Evolutionary conservation across 2,113 vertebrate species (phyloP).

Genomic region (Cheirogaleus medius): DNA sequence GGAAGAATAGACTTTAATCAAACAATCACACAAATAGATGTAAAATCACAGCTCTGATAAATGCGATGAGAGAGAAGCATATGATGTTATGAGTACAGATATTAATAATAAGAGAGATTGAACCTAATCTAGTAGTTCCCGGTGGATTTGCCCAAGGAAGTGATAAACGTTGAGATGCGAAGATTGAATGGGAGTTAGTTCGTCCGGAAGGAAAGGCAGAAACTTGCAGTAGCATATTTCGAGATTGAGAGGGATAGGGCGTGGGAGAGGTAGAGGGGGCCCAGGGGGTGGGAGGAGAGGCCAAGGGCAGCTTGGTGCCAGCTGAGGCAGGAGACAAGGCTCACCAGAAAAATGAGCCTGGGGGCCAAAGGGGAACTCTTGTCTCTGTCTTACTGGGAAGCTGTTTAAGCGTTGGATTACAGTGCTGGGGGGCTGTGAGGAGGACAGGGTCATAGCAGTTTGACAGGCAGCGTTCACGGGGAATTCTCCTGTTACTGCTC

Average conservation of each 20-base stretch:
- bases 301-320: not conserved
- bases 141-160: not conserved
- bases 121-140: not conserved
- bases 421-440: not conserved
- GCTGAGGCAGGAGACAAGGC: not conserved
- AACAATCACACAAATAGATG: not conserved
- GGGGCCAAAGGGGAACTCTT: not conserved
- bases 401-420: not conserved
- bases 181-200: not conserved
- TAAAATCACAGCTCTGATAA: not conserved
- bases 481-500: not conserved
- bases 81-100: not conserved
- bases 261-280: not conserved
- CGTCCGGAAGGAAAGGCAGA: slow-evolving; percentile 4
- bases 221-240: not conserved
- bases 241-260: not conserved
- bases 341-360: not conserved
- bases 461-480: not conserved
- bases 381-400: not conserved
- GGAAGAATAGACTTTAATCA: not conserved
- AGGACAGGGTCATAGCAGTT: not conserved
- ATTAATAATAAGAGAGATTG: not conserved
- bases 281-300: not conserved
- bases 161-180: not conserved
- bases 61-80: not conserved